These are phyloP conservation scores for Neosilurus hyrtlii DNA, from an alignment of 2,797 vertebrate species.

Conservation along the genomic window DNA sequence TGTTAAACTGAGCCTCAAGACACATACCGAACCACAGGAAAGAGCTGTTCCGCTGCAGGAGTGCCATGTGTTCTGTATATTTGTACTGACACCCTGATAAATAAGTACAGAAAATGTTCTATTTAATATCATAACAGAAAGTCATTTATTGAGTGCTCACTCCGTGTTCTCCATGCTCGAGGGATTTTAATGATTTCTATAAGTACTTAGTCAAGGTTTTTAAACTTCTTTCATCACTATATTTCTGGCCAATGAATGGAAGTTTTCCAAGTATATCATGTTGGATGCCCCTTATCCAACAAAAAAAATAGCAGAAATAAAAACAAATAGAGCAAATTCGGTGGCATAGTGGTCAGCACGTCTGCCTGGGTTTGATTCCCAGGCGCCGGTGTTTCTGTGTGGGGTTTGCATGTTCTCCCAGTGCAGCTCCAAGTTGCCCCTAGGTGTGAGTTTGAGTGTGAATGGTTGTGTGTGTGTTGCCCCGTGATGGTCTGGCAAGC, in stretches of 20 bases:
- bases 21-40: neutral
- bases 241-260: neutral
- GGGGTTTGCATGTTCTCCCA: no score
- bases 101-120: neutral
- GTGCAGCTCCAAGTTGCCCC: no score
- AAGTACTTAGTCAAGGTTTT: neutral
- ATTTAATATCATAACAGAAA: conserved; percentile 1
- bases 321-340: no score
- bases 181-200: neutral
- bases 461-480: no score
- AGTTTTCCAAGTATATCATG: neutral
- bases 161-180: neutral
- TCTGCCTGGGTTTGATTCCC: no score
- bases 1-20: neutral
- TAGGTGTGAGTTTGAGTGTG: no score
- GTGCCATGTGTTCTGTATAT: neutral
- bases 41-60: neutral
- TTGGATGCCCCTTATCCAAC: neutral
- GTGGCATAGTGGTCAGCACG: no score
- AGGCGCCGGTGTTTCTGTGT: no score
- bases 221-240: neutral
- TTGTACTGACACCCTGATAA: neutral
- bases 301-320: neutral
- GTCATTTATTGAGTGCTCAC: neutral
- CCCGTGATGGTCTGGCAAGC: no score